Evolutionary conservation across 2,797 vertebrate species (phyloP).

Genomic region (Dendrocincla tyrannina): DNA sequence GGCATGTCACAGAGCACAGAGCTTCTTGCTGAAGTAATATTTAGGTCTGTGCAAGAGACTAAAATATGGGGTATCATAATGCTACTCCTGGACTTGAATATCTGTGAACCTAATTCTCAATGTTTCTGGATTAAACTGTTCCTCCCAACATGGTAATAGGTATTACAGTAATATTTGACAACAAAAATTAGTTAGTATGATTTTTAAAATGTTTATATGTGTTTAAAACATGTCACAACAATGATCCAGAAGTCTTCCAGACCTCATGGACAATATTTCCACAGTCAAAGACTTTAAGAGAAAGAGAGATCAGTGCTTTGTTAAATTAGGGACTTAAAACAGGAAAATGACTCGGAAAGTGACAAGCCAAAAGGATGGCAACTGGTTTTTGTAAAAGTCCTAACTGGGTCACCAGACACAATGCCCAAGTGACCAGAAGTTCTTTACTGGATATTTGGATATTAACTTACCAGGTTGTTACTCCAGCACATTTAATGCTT

Average conservation of each 20-base stretch:
- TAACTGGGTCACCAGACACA: background rate
- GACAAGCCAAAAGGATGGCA: background rate
- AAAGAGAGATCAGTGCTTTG: background rate
- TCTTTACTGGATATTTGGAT: background rate
- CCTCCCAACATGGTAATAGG: background rate
- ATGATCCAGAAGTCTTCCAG: background rate
- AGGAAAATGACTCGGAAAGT: background rate
- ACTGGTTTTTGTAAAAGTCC: background rate
- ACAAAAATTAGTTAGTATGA: background rate
- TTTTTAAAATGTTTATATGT: background rate
- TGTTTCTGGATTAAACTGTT: background rate
- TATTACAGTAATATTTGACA: background rate
- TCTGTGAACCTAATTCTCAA: background rate
- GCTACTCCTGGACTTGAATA: background rate
- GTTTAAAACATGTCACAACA: background rate
- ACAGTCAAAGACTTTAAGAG: background rate
- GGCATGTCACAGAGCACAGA: background rate
- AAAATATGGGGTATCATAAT: background rate
- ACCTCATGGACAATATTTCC: background rate
- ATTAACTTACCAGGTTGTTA: background rate
- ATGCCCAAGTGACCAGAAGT: background rate
- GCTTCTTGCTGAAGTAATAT: background rate
- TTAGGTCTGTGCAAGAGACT: background rate
- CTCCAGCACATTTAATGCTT: background rate
- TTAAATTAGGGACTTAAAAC: background rate